Conservation (phyloP, 2,113 vertebrate genomes). For the Chascanopsetta lugubris region DNA sequence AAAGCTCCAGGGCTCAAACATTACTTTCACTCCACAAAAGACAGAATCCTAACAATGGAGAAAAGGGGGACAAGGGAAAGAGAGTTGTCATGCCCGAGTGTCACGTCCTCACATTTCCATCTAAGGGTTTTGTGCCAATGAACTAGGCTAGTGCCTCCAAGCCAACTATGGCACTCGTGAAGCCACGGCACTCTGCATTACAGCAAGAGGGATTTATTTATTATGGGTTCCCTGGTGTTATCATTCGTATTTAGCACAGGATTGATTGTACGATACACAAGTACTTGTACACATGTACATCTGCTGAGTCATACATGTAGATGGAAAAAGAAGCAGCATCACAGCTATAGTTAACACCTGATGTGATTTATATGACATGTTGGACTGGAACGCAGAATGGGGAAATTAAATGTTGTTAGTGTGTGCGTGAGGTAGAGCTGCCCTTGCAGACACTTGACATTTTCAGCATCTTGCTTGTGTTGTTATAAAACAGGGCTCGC, state of each 20-base stretch:
- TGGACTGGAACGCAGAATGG: neutral
- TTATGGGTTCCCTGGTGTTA: neutral
- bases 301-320: neutral
- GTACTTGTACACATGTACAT: neutral
- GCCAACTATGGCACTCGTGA: constrained; percentile 25
- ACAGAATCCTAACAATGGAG: constrained; percentile 60
- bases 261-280: neutral
- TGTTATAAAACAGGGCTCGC: neutral
- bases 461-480: neutral
- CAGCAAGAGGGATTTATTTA: neutral
- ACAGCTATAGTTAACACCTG: constrained; percentile 20
- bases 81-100: constrained; percentile 56
- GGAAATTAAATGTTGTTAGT: constrained; percentile 41
- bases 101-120: constrained; percentile 63
- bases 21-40: constrained; percentile 74
- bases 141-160: constrained; percentile 54
- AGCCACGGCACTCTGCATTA: constrained; percentile 9
- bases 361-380: constrained; percentile 40
- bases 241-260: neutral
- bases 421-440: neutral
- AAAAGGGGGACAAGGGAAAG: constrained; percentile 48
- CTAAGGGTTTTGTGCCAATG: constrained; percentile 45
- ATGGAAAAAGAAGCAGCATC: constrained; percentile 14
- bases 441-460: neutral
- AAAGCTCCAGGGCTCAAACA: constrained; percentile 66